Base-by-base conservation (phyloP, 2,888 invertebrate genomes). In the Heliconius charithonia region DNA sequence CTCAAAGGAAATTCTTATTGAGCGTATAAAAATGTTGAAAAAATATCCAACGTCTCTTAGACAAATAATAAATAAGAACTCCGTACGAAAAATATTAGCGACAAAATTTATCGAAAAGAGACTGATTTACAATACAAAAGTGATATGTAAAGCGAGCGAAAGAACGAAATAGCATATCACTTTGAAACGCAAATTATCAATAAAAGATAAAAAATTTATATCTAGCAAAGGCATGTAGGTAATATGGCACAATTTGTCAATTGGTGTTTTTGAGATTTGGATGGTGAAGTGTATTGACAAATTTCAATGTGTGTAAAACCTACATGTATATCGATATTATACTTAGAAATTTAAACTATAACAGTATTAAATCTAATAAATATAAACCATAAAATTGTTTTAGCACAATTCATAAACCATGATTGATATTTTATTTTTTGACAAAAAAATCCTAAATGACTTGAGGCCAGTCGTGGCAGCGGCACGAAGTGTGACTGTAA, bases 151-250 rank as follows among this genome's bases (percentile, higher is more conserved):
- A 67, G 27, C 25, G 16, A 81, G 84, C 63, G 85, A 83, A 84
- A 82, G 74, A 70, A 79, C 81, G 83, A 87, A 86, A 79, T 77
- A 87, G 86, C 85, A 85, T 85, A 87, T 85, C 86, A 86, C 85
- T 83, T 82, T 80, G 86, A 87, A 85, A 85, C 84, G 84, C 84
- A 84, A 85, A 84, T 84, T 85, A 87, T 86, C 86, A 86, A 86
- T 87, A 86, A 85, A 88, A 90, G 89, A 88, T 88, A 86, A 89
- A 89, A 90, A 86, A n/a, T n/a, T n/a, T 87, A 86, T 85, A n/a
- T 83, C 72, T 22, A 77, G 72, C 56, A 27, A 63, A 63, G 12
- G 22, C 27, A 41, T 41, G 4, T 63, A 25, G n/a, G 12, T 59
- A n/a, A 37, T 62, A 41, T 63, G 41, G 19, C 16, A 63, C 41